Evolutionary conservation across 2,797 vertebrate genomes (phyloP), one percentile per base, ranked within the genome.

Genomic region (Bothrops alternatus): DNA sequence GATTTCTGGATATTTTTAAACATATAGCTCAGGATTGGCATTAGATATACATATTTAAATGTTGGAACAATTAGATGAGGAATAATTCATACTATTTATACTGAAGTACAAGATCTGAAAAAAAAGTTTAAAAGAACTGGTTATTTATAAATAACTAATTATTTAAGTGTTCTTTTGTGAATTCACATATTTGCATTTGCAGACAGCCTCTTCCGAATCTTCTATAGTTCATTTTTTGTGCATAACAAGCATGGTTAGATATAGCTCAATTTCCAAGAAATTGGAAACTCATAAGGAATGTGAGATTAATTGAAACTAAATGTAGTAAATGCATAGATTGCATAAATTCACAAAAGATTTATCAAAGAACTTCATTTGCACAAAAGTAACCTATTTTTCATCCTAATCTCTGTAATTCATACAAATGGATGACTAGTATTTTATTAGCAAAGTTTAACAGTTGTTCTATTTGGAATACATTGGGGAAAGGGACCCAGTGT

Each of bases 1-100:
- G 28, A 93, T 89, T 58, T 90, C 82, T 42, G 78, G 28, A 25
- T 20, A 53, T 61, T 91, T 91, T 93, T 57, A 88, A 78, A n/a
- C 5, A 63, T 53, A 28, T 55, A 61, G 20, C 63, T 78, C 78
- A 61, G 47, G n/a, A 37, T 73, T 85, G n/a, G 57, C 57, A 50
- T 32, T n/a, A 16, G 25, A 89, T 32, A 32, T 16, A 47, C 16
- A 58, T 91, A n/a, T 16, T 57, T 32, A 85, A 87, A 73, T 65
- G 60, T 11, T 32, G 23, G 5, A 82, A 82, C 37, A 82, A 47
- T 47, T 20, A 47, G 37, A 25, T 90, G 42, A 32, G 37, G 32
- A 16, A 86, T 86, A 90, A 65, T 86, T 25, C 50, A 88, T 69
- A 11, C 53, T 5, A 18, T 23, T 89, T 88, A 60, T 78, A 57